Conservation (phyloP, 2,797 vertebrate genomes). For the Antennarius maculatus region DNA sequence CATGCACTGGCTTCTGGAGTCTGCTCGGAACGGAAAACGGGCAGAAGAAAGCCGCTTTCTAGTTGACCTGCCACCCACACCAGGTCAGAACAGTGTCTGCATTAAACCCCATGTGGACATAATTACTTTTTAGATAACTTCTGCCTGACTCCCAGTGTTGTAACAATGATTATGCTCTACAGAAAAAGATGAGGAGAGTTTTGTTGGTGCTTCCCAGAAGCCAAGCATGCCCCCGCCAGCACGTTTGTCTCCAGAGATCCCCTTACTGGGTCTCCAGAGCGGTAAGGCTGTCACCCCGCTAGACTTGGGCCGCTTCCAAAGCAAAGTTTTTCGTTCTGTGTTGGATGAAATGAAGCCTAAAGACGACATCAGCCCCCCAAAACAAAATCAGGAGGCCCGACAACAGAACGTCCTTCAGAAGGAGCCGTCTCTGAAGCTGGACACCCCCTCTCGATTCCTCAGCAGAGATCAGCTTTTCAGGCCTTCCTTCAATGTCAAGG, state of each 20-base stretch:
- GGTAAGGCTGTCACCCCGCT: constrained; percentile 87
- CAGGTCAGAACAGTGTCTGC: constrained; percentile 77
- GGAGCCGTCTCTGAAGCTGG: constrained; percentile 86
- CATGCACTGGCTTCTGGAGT: constrained; percentile 90
- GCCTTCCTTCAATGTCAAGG: constrained; percentile 91
- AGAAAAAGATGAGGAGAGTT: constrained; percentile 81
- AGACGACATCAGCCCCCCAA: constrained; percentile 48
- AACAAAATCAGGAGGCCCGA: constrained; percentile 51
- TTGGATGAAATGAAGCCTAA: constrained; percentile 82
- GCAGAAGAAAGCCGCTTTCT: constrained; percentile 87
- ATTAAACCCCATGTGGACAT: neutral
- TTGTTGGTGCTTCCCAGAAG: constrained; percentile 80
- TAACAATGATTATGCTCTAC: neutral
- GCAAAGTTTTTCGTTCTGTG: constrained; percentile 88
- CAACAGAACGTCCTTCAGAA: constrained; percentile 72
- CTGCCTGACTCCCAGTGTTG: neutral
- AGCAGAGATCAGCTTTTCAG: constrained; percentile 93
- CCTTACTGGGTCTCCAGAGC: constrained; percentile 74
- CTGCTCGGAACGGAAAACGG: constrained; percentile 84
- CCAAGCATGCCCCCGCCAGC: constrained; percentile 37
- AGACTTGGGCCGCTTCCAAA: constrained; percentile 90
- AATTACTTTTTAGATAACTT: neutral
- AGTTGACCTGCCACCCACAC: constrained; percentile 80
- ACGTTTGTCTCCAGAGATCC: constrained; percentile 70
- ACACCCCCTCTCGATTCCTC: constrained; percentile 95